These are phyloP conservation scores for Patella depressa DNA, from an alignment of 2,888 invertebrate species.

Conservation along the genomic window DNA sequence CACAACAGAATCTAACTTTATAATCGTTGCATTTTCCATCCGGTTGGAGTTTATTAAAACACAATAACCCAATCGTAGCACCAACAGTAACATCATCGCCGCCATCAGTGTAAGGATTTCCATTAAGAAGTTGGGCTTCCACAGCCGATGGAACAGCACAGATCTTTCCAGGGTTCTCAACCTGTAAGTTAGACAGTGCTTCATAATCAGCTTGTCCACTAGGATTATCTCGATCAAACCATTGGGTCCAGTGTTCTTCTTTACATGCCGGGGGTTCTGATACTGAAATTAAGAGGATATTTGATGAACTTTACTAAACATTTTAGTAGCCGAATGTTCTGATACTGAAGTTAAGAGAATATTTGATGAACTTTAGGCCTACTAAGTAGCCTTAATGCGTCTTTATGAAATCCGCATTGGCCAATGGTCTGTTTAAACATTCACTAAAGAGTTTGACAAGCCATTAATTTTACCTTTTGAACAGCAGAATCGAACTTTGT, in stretches of 20 bases:
- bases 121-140: not conserved
- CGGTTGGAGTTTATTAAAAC: not conserved
- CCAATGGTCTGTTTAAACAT: no score
- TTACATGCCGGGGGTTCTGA: not conserved
- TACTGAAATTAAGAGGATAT: not conserved
- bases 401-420: no score
- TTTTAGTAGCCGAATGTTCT: not conserved
- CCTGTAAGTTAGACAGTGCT: not conserved
- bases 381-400: no score
- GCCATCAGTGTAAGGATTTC: not conserved
- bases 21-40: not conserved
- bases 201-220: not conserved
- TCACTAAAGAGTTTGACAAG: no score
- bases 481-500: constrained; percentile 11
- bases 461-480: not conserved
- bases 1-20: not conserved
- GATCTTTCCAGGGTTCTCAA: not conserved
- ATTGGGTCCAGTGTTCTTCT: not conserved
- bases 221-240: constrained; percentile 4
- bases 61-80: not conserved
- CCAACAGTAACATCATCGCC: not conserved
- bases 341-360: not conserved
- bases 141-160: not conserved
- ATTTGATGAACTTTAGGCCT: no score
- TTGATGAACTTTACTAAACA: no score